These are phyloP conservation scores for Phania funesta DNA, from an alignment of 2,888 invertebrate species.

Conservation along the genomic window DNA sequence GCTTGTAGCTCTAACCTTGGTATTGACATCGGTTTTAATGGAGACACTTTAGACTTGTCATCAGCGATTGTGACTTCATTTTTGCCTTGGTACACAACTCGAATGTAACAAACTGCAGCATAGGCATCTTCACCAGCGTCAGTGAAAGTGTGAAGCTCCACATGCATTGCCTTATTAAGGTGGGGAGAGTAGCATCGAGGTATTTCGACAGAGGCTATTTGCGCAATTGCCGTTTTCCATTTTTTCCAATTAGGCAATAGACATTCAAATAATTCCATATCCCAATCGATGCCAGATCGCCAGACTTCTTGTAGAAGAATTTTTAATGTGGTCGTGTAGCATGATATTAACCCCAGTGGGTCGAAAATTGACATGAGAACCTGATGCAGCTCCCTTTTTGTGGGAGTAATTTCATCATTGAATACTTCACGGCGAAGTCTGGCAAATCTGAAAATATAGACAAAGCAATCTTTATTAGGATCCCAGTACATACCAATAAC, in stretches of 20 bases:
- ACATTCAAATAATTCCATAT: not conserved
- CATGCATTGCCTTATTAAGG: conserved; percentile 3
- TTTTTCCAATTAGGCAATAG: conserved; percentile 28
- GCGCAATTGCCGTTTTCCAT: conserved; percentile 26
- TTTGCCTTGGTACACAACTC: conserved; percentile 12
- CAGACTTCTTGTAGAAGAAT: conserved; percentile 62
- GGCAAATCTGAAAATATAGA: conserved; percentile 56
- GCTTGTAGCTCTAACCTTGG: conserved; percentile 62
- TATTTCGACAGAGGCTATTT: conserved; percentile 33
- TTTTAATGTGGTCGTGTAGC: conserved; percentile 58
- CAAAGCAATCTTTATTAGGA: conserved; percentile 51
- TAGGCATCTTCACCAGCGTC: conserved; percentile 56
- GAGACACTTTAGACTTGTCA: conserved; percentile 54
- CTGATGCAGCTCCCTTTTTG: conserved; percentile 56
- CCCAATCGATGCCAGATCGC: conserved; percentile 60
- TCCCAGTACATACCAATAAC: conserved; percentile 58
- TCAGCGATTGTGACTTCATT: conserved; percentile 16
- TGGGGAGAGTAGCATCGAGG: conserved; percentile 40
- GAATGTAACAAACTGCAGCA: conserved; percentile 50
- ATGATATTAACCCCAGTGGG: conserved; percentile 55
- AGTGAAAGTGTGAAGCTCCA: conserved; percentile 52
- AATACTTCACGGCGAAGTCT: conserved; percentile 50
- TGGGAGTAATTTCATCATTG: not conserved
- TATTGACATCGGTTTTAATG: conserved; percentile 53
- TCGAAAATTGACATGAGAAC: conserved; percentile 63